A percentile compares a stretch with the other conserved stretches of the same genome.
Conservation (phyloP, 2,888 invertebrate species). For the Cryptus viduatorius region DNA sequence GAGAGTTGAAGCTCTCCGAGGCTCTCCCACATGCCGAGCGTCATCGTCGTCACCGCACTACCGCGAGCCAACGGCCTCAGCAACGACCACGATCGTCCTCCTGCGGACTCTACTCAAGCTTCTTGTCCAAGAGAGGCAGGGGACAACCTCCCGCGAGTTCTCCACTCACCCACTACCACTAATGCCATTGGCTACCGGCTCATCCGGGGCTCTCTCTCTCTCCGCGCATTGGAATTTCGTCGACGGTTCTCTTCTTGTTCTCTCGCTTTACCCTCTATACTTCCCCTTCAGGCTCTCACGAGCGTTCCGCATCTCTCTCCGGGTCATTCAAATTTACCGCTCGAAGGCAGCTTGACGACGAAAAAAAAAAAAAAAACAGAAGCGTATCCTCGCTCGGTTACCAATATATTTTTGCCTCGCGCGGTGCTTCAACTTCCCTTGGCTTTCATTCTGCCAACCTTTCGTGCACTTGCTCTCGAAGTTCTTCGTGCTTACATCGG, state of each 20-base stretch:
- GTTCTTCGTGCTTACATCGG: constrained; percentile 19
- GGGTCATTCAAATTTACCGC: constrained; percentile 76
- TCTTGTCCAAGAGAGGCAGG: constrained; percentile 68
- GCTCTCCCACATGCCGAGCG: constrained; percentile 18
- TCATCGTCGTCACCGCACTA: constrained; percentile 59
- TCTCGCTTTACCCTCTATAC: constrained; percentile 11
- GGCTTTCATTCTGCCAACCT: background rate
- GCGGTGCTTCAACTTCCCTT: background rate
- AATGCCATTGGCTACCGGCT: background rate
- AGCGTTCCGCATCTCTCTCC: constrained; percentile 45
- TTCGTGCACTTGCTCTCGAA: background rate
- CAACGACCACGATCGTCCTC: constrained; percentile 68
- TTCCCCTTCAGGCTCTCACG: constrained; percentile 24
- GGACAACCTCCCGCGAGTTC: constrained; percentile 60
- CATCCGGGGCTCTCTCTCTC: background rate
- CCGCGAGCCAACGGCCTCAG: constrained; percentile 66
- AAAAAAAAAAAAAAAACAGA: background rate
- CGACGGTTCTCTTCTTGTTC: constrained; percentile 25
- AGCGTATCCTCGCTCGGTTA: background rate
- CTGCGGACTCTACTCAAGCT: constrained; percentile 68
- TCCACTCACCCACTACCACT: constrained; percentile 39
- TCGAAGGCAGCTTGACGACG: constrained; percentile 69
- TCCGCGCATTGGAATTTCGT: constrained; percentile 72
- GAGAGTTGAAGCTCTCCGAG: constrained; percentile 24
- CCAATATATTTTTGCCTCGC: background rate